Base-by-base conservation (phyloP, 2,888 invertebrate genomes). In the Nineta flava region DNA sequence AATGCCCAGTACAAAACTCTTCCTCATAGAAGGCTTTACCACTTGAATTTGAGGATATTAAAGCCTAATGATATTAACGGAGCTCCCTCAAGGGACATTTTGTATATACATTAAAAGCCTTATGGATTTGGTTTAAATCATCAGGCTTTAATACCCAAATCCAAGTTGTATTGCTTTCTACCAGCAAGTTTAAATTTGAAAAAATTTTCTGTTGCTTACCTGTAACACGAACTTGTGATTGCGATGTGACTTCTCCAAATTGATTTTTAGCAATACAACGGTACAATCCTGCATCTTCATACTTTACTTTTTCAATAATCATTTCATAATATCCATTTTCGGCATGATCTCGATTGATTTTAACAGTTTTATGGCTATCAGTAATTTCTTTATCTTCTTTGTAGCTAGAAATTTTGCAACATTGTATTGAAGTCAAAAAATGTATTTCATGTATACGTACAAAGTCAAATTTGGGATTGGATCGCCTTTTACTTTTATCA, bases 401-500 rank as follows among this genome's bases (percentile, higher is more conserved):
- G 64, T 75, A 90, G 72, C 93, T 92, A 60, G 32, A 62, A 61
- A 51, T 50, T 51, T 50, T 41, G 10, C 47, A 21, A 32, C 26
- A 32, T 21, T 15, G 21, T 17, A 31, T 17, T 46, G 40, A 31
- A n/a, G 26, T 32, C n/a, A 46, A 46, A 6, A 17, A 46, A 17
- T 26, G 6, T 44, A 31, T 32, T 46, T 46, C 31, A 9, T 46
- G 31, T 45, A 48, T 44, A 3, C 86, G 80, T 71, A 93, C 95
- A 96, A 95, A 66, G 81, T 82, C 45, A 96, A 79, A 54, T 81
- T 82, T 1, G 97, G 96, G 62, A 83, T 85, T 1, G 93, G 92
- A 58, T 87, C 82, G 9, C 92, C 92, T 57, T 81, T 81, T 48
- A 91, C 83, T 67, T 87, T 87, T 52, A 92, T 77, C 82, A 92